Base-by-base conservation (phyloP, 2,888 invertebrate species). In the Hypolimnas misippus region DNA sequence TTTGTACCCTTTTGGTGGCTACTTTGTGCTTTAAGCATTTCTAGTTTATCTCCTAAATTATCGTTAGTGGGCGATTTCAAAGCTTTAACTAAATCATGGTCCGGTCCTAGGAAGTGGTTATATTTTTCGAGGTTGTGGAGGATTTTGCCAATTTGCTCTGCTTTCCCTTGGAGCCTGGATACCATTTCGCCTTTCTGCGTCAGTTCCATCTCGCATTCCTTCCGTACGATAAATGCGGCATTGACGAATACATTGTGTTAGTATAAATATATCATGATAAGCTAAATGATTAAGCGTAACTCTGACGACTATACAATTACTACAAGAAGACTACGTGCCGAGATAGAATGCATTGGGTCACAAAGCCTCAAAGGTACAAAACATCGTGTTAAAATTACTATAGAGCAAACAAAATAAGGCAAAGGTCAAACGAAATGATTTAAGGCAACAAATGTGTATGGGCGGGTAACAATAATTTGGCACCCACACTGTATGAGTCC, bases 141-240 rank as follows among this genome's bases (percentile, higher is more conserved):
- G 86, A 98, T 96, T 93, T 97, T 96, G 92, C 98, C 97, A 90
- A 98, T 98, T 92, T 98, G 98, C 83, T 96, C 96, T 76, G 98
- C 98, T 93, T 98, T 98, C 80, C 96, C 96, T 92, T 98, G 98
- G 76, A 98, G 95, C 78, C 98, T 96, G 86, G 96, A 96, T 79
- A 98, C 98, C 95, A 98, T 96, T 93, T 98, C 97, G 78, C 97
- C 98, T 90, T 98, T 98, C 93, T 98, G 97, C 80, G 98, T 98
- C 87, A 98, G 94, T 89, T 98, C 97, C 93, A 95, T 95, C 93
- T 98, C 98, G 93, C 97, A 98, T 93, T 97, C 97, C 97, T 97
- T 92, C 87, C 89, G 78, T 84, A 78, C 74, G 81, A 79, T 67
- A 83, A 81, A 77, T 86, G 87, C 87, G 86, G 87, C 88, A 90